These are phyloP conservation scores for Lypha dubia DNA, from an alignment of 2,888 invertebrate species.

Conservation along the genomic window DNA sequence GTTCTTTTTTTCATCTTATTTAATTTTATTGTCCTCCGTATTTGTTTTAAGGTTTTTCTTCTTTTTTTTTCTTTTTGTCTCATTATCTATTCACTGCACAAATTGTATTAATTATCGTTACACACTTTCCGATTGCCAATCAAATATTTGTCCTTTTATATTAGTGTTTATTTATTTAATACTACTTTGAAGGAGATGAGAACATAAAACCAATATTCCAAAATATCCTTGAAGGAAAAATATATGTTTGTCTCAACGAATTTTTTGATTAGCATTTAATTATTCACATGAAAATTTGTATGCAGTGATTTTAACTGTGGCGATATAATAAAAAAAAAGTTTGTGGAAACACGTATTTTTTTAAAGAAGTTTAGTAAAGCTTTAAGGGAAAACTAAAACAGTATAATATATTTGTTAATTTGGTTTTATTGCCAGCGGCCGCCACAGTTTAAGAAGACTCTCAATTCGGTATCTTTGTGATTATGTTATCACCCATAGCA, in stretches of 20 bases:
- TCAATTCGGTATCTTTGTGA: too few species aligned
- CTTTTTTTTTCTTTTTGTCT: constrained; percentile 69
- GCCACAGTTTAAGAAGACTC: too few species aligned
- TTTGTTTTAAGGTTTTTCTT: constrained; percentile 31
- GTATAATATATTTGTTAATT: neutral
- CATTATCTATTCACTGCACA: constrained; percentile 82
- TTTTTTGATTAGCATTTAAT: constrained; percentile 70
- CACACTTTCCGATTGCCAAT: constrained; percentile 77
- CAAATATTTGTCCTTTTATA: constrained; percentile 71
- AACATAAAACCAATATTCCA: neutral
- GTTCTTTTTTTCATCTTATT: constrained; percentile 5
- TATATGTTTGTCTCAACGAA: constrained; percentile 59
- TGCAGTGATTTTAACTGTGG: constrained; percentile 2
- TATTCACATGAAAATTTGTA: constrained; percentile 13
- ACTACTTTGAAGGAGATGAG: constrained; percentile 4
- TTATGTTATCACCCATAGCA: too few species aligned
- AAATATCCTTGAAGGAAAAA: constrained; percentile 40
- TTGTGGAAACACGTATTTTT: neutral
- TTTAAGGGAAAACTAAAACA: neutral
- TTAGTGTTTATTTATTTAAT: constrained; percentile 72
- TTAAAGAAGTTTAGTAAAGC: neutral
- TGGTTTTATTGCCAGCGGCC: too few species aligned
- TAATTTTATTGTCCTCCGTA: constrained; percentile 46
- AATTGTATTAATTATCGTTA: constrained; percentile 83
- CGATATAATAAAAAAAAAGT: neutral